These are phyloP conservation scores for Campoletis raptor DNA, from an alignment of 2,888 invertebrate species.

Conservation along the genomic window DNA sequence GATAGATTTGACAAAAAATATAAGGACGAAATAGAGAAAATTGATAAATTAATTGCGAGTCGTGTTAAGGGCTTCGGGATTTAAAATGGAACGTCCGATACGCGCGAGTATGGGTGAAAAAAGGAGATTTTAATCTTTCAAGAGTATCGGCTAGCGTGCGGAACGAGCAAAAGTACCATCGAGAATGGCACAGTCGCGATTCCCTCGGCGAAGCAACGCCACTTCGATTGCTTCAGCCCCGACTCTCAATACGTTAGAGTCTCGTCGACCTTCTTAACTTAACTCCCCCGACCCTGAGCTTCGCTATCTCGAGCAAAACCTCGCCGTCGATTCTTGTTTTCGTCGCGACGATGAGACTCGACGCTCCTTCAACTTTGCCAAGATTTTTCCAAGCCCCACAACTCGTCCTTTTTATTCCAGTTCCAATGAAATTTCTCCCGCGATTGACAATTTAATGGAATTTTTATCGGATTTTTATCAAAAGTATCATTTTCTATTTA, in stretches of 20 bases:
- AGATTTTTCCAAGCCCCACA: slow-evolving; percentile 82
- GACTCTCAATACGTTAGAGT: slow-evolving; percentile 38
- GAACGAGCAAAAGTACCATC: slow-evolving; percentile 31
- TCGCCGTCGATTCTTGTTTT: slow-evolving; percentile 43
- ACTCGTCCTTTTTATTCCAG: not conserved
- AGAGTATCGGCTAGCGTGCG: slow-evolving; percentile 76
- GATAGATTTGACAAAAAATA: not conserved
- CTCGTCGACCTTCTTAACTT: slow-evolving; percentile 30
- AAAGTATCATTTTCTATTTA: not conserved
- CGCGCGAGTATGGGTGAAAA: slow-evolving; percentile 71
- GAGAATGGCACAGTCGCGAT: slow-evolving; percentile 66
- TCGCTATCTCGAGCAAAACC: not conserved
- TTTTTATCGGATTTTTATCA: not conserved
- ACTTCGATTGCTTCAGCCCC: slow-evolving; percentile 71
- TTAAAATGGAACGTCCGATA: not conserved
- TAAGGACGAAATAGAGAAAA: not conserved
- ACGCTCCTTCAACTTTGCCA: slow-evolving; percentile 28
- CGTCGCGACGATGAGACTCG: slow-evolving; percentile 28
- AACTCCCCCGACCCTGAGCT: slow-evolving; percentile 1
- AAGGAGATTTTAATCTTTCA: slow-evolving; percentile 80
- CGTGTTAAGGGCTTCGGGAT: not conserved
- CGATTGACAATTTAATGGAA: not conserved
- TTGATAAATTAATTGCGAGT: not conserved
- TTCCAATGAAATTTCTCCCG: not conserved
- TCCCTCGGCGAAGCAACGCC: slow-evolving; percentile 74